Evolutionary conservation across 2,113 vertebrate species (phyloP), one percentile per base, ranked within the genome.

Genomic region (Oxyruncus cristatus): DNA sequence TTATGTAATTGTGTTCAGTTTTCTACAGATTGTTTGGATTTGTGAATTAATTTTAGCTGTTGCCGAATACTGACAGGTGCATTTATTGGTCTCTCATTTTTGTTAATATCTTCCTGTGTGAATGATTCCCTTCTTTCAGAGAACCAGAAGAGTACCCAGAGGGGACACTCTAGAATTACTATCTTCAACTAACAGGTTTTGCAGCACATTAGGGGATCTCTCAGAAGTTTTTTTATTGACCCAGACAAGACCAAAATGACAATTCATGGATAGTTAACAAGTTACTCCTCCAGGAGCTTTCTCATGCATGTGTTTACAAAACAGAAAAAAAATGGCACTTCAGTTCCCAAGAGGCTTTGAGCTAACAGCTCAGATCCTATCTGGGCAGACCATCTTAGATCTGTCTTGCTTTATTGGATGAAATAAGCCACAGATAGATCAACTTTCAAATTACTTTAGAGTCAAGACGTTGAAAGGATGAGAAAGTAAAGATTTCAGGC

Each of bases 1-100:
- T 97, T 95, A 96, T 91, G 96, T 98, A 98, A 98, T 98, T 98
- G 97, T 98, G 97, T 98, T 98, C 98, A 41, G 98, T 97, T 98
- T 98, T 98, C 97, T 98, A 93, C 97, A 97, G 98, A 98, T 98
- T 98, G 97, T 98, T 98, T 98, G 96, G 97, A 97, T 98, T 98
- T 98, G 96, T 87, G 97, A 98, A 98, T 98, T 98, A 96, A 98
- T 98, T 98, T 98, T 96, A 97, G 97, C 96, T 98, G 97, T 98
- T 98, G 94, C 92, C 95, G 96, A 97, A 96, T 95, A 95, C 68
- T 97, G 98, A 97, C 98, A 98, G 97, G 93, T 98, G 95, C 93
- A 80, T 96, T 98, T 98, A 97, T 97, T 98, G 97, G 78, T 55
- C 65, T 82, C 92, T 96, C 96, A 83, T 94, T 94, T 87, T 95